phyloP scores from a whole-genome alignment of 1,140 invertebrate genomes.

The Callitettix versicolor region DNA sequence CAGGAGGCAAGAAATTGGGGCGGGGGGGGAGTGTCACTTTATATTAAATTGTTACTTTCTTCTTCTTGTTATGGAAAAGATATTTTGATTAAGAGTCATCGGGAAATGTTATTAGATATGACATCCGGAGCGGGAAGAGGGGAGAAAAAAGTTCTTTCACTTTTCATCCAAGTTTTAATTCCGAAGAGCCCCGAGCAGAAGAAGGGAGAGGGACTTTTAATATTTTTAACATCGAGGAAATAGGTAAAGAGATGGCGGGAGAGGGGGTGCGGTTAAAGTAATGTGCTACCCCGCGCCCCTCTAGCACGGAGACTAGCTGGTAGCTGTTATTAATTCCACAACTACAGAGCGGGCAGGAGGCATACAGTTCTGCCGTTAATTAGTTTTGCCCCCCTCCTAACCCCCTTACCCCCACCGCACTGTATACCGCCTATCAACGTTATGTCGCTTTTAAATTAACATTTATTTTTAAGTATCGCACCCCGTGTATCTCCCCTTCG shows the following conservation, averaged over 20 bases:
- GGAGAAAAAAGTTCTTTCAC: not conserved
- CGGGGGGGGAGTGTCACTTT: too few species aligned
- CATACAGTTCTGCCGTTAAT: not conserved
- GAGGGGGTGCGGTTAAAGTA: not conserved
- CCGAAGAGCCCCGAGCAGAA: slow-evolving; percentile 3
- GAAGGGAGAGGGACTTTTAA: not conserved
- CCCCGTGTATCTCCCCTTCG: too few species aligned
- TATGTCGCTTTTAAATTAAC: too few species aligned
- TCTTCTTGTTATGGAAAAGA: too few species aligned
- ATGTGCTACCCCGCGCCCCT: not conserved
- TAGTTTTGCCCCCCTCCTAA: not conserved
- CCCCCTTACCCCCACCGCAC: not conserved
- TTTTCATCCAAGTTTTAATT: slow-evolving; percentile 13
- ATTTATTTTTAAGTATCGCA: too few species aligned
- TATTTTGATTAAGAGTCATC: too few species aligned
- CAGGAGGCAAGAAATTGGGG: too few species aligned
- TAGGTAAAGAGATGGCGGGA: not conserved
- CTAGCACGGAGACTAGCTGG: not conserved
- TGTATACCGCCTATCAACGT: too few species aligned
- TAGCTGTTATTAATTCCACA: slow-evolving; percentile 9
- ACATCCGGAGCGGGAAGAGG: too few species aligned
- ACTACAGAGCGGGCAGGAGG: slow-evolving; percentile 1
- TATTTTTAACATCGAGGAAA: slow-evolving; percentile 11
- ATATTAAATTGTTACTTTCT: too few species aligned
- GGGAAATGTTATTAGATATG: too few species aligned